Evolutionary conservation across 2,113 vertebrate genomes (phyloP), one percentile per base, ranked within the genome.

Genomic region (Cacatua alba): DNA sequence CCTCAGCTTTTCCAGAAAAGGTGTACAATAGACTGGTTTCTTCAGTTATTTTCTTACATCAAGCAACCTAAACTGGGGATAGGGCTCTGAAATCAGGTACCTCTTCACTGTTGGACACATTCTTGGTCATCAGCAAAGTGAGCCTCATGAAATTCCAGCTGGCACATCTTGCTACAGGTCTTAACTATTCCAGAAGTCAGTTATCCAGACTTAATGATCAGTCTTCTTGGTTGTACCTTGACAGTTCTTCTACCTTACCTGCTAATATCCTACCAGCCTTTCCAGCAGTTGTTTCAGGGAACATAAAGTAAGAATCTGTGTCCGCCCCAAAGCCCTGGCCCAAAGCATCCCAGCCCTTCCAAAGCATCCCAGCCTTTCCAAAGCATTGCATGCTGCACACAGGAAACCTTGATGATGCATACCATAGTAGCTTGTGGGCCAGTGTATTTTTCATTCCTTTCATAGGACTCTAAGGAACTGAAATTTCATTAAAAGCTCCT

Each of bases 31-130:
- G 31, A 17, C 43, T 67, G 25, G 7, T 74, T 89, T 69, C 59
- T 86, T 69, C 52, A 57, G 44, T 20, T 65, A 20, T 10, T 87
- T 91, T 80, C 44, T 74, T 62, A 80, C 4, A 63, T 26, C 31
- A n/a, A 48, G 31, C 37, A 51, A 5, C 33, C 46, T 51, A 70
- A 89, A 31, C 9, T 14, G 25, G 41, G 8, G 13, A 37, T 23
- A 17, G 13, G 7, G 5, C 17, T 77, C 41, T 18, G 10, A 81
- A 82, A 74, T 77, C 41, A 57, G 21, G 37, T 46, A 51, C 25
- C 2, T 63, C 16, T 82, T 88, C 49, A 28, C 4, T 52, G 16
- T 11, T 39, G 44, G 52, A 26, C 23, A 65, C 0, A 0, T 26
- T 5, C 20, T 49, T 46, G 16, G 26, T 69, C 24, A n/a, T 59